Percentiles rank a stretch among this genome's conserved stretches.
phyloP scores from a whole-genome alignment of 1,140 invertebrate genomes.

The Temnothorax longispinosus region DNA sequence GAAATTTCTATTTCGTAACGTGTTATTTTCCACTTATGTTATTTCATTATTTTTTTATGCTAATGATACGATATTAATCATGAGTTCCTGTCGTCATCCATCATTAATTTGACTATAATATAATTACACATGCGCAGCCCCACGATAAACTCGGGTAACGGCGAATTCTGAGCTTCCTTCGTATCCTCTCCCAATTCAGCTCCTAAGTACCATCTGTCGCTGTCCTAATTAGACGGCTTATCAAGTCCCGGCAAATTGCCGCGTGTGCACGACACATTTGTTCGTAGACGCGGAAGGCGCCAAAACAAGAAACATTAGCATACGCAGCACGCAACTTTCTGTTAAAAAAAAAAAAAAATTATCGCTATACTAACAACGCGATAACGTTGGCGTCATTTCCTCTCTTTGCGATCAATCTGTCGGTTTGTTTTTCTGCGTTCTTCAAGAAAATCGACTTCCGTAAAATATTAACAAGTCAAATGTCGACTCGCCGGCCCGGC shows the following conservation, averaged over 20 bases:
- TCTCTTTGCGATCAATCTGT: background rate
- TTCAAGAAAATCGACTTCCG: background rate
- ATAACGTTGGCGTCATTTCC: background rate
- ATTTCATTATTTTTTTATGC: background rate
- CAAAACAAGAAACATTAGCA: conserved; percentile 51
- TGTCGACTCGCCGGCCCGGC: background rate
- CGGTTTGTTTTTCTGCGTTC: background rate
- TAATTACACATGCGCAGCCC: conserved; percentile 38
- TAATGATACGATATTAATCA: conserved; percentile 19
- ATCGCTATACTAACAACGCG: background rate
- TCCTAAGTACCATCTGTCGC: conserved; percentile 66
- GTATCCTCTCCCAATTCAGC: conserved; percentile 33
- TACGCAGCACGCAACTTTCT: conserved; percentile 1
- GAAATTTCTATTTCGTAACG: background rate
- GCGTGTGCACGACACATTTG: conserved; percentile 40
- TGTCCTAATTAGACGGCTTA: conserved; percentile 71
- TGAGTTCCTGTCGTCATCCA: conserved; percentile 4
- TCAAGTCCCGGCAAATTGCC: conserved; percentile 62
- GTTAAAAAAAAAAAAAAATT: background rate
- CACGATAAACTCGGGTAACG: conserved; percentile 35
- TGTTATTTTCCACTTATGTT: background rate
- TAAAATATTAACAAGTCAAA: background rate
- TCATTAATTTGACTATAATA: conserved; percentile 21
- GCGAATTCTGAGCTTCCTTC: conserved; percentile 36
- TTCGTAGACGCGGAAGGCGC: conserved; percentile 16